Percentiles rank a stretch among this genome's conserved stretches.
Evolutionary conservation across 1,140 invertebrate species (phyloP).

Genomic region (Drosophila nigromelanica): DNA sequence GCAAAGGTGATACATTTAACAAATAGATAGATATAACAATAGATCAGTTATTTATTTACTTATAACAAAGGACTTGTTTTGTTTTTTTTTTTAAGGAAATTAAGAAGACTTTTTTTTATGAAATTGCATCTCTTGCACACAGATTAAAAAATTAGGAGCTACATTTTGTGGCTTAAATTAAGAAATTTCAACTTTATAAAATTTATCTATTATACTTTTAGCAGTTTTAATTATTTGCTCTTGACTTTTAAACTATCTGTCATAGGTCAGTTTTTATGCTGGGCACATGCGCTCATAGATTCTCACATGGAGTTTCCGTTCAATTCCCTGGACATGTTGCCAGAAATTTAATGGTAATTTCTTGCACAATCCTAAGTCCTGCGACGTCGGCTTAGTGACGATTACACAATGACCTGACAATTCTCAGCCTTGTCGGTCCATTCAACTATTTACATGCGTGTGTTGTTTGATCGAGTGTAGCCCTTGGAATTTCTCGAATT

Average conservation of each 20-base stretch:
- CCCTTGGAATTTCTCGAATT: constrained; percentile 39
- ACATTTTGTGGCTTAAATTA: too few relatives aligned
- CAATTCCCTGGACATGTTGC: constrained; percentile 27
- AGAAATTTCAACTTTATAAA: too few relatives aligned
- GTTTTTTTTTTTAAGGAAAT: too few relatives aligned
- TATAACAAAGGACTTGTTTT: too few relatives aligned
- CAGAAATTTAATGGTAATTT: constrained; percentile 63
- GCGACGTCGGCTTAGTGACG: constrained; percentile 63
- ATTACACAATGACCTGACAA: constrained; percentile 64
- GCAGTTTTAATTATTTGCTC: background rate
- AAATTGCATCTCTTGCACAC: too few relatives aligned
- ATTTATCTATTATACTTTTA: too few relatives aligned
- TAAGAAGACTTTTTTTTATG: too few relatives aligned
- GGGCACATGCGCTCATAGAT: background rate
- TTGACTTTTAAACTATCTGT: background rate
- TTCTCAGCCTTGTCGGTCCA: constrained; percentile 21
- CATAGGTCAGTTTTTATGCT: background rate
- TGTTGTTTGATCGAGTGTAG: constrained; percentile 21
- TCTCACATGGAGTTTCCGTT: constrained; percentile 1
- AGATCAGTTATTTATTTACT: too few relatives aligned
- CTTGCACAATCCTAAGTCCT: constrained; percentile 69
- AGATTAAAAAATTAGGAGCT: too few relatives aligned
- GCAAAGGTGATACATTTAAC: too few relatives aligned
- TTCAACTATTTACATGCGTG: constrained; percentile 34
- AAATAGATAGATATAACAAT: too few relatives aligned